Percentiles rank a stretch among this genome's conserved stretches.
phyloP scores from a whole-genome alignment of 2,113 vertebrate species.

The Syngnathus scovelli region DNA sequence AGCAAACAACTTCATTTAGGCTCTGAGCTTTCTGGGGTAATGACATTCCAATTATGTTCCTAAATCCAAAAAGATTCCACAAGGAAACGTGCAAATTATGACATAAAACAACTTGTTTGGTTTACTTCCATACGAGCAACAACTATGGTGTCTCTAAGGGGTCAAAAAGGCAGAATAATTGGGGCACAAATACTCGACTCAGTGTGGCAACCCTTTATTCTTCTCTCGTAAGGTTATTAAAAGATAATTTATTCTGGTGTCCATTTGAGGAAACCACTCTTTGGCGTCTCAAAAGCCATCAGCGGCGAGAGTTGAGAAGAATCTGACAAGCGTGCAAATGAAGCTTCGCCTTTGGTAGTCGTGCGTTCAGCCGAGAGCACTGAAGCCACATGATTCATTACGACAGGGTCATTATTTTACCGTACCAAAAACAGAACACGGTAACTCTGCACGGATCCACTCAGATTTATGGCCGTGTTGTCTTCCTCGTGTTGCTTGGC shows the following conservation, averaged over 20 bases:
- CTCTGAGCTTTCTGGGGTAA: neutral
- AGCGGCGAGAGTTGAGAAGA: neutral
- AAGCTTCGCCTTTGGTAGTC: slow-evolving; percentile 13
- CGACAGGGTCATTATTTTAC: slow-evolving; percentile 28
- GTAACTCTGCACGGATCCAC: slow-evolving; percentile 21
- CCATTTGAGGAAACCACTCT: neutral
- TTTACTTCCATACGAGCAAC: neutral
- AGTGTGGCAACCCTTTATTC: neutral
- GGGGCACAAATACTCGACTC: neutral
- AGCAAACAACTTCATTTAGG: neutral
- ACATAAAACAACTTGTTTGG: neutral
- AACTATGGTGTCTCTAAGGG: neutral
- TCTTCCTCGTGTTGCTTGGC: slow-evolving; percentile 10
- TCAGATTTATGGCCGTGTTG: slow-evolving; percentile 28
- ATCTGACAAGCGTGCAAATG: slow-evolving; percentile 31
- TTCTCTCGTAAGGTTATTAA: neutral
- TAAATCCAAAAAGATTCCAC: neutral
- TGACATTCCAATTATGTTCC: neutral
- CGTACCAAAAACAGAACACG: slow-evolving; percentile 13
- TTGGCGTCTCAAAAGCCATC: neutral
- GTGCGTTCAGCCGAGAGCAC: slow-evolving; percentile 9
- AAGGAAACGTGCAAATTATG: neutral
- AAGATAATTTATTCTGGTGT: neutral
- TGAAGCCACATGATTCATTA: slow-evolving; percentile 9
- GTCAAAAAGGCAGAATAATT: neutral